Conservation (phyloP, 2,113 vertebrate genomes). For the Vulpes ferrilata region DNA sequence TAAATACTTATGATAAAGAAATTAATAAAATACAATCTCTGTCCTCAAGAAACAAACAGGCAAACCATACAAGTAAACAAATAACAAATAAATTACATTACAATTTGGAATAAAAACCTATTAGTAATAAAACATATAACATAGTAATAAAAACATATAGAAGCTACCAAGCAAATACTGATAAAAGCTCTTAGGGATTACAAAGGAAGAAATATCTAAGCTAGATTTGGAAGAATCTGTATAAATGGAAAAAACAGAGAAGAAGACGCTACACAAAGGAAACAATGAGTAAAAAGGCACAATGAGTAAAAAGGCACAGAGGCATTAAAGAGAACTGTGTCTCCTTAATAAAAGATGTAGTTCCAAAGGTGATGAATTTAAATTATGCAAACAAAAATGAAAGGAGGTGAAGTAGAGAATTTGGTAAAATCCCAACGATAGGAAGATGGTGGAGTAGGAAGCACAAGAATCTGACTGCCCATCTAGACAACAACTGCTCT, state of each 20-base stretch:
- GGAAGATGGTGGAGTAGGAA: background rate
- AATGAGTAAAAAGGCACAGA: background rate
- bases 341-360: background rate
- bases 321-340: background rate
- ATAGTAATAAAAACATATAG: background rate
- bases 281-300: background rate
- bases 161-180: background rate
- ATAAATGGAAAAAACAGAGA: background rate
- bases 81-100: background rate
- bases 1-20: background rate
- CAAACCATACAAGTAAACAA: background rate
- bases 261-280: background rate
- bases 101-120: background rate
- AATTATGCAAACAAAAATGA: background rate
- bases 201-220: background rate
- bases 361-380: background rate
- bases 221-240: background rate
- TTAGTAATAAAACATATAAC: background rate
- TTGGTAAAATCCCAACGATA: background rate
- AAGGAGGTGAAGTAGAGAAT: background rate
- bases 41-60: background rate
- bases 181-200: background rate
- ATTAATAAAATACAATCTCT: slow-evolving; percentile 35
- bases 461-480: background rate
- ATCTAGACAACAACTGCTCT: background rate